phyloP scores from a whole-genome alignment of 2,888 invertebrate genomes.

The Caenorhabditis sp. region DNA sequence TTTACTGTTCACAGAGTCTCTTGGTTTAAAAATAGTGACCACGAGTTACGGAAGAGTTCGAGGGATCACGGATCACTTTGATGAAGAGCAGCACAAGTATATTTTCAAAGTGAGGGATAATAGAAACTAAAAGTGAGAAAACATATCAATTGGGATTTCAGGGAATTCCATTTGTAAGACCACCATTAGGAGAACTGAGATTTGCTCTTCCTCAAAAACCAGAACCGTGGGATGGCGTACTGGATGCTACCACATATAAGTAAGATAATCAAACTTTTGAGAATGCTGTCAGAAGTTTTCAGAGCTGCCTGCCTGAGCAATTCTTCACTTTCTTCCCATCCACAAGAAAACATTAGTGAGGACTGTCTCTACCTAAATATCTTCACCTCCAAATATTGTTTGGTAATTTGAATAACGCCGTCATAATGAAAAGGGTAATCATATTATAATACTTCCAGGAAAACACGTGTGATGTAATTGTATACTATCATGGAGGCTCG shows the following conservation, averaged over 20 bases:
- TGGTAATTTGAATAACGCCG: slow-evolving; percentile 15
- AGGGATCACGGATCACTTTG: slow-evolving; percentile 33
- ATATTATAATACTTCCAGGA: slow-evolving; percentile 5
- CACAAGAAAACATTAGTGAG: slow-evolving; percentile 35
- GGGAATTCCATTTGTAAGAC: slow-evolving; percentile 52
- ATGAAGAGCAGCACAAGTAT: slow-evolving; percentile 4
- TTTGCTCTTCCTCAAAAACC: slow-evolving; percentile 40
- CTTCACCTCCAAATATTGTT: slow-evolving; percentile 50
- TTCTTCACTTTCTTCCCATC: neutral
- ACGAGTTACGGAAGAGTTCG: slow-evolving; percentile 54
- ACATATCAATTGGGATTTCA: neutral
- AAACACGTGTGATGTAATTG: slow-evolving; percentile 68
- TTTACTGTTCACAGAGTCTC: neutral
- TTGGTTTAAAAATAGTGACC: slow-evolving; percentile 19
- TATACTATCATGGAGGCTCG: slow-evolving; percentile 74
- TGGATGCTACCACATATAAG: slow-evolving; percentile 53
- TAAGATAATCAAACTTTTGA: neutral
- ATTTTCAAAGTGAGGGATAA: slow-evolving; percentile 30
- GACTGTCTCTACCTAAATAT: slow-evolving; percentile 63
- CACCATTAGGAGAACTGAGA: slow-evolving; percentile 45
- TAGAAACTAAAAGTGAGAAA: neutral
- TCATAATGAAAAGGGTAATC: neutral
- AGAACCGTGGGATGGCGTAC: slow-evolving; percentile 40
- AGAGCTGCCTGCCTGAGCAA: slow-evolving; percentile 39
- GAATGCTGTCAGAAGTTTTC: neutral